Evolutionary conservation across 2,888 invertebrate genomes (phyloP), one percentile per base, ranked within the genome.

Genomic region (Lasioglossum marginatum): DNA sequence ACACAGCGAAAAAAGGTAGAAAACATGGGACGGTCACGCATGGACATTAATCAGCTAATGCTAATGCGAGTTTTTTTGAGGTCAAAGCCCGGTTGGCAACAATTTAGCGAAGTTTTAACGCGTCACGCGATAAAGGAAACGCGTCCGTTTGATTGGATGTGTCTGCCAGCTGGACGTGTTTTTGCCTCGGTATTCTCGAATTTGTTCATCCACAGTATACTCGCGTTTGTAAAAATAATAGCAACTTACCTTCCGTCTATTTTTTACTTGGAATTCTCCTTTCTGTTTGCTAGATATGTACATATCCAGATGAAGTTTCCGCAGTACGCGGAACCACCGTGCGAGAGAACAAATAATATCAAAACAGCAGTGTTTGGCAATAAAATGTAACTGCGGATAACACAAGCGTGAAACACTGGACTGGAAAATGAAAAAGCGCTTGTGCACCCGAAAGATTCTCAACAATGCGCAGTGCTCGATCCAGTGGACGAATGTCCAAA

Each of bases 1-100:
- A 82, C 83, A 83, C 77, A 87, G 27, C 85, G 19, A n/a, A 6
- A 52, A 23, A 52, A 52, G 23, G 52, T 5, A 52, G 8, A 8
- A 23, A 52, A 8, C 23, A 8, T 23, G 52, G 2, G 52, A 52
- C 2, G 23, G 52, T 52, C 52, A 52, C 52, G 52, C 91, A 92
- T 90, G 93, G 92, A 93, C 93, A 93, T 93, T 89, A 89, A 93
- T 93, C 87, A 88, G 89, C 92, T 93, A 92, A 92, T 88, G 87
- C 90, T 91, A 91, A 87, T 83, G 63, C 84, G 82, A 85, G 71
- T 81, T 57, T 78, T 71, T 72, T 75, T 81, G 86, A 82, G 66
- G 76, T 79, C 78, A 85, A 81, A 82, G 77, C 77, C 83, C 82
- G 79, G 85, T 78, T 81, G 43, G 80, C 77, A 77, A 87, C 83